Evolutionary conservation across 2,888 invertebrate genomes (phyloP).

Genomic region (Dromius quadrimaculatus): DNA sequence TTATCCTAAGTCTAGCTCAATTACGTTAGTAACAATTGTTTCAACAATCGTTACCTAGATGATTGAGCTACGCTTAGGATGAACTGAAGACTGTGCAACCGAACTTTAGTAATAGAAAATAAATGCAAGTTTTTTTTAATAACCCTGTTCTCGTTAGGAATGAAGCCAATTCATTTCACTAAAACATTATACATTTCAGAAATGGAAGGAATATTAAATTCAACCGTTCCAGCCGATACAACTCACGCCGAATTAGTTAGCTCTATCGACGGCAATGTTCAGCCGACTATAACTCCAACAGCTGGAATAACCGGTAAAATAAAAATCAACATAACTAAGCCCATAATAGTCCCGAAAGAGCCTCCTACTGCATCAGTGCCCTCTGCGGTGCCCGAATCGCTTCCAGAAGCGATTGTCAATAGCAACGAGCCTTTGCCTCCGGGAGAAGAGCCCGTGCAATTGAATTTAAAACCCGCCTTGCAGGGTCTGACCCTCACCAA

Average conservation of each 20-base stretch:
- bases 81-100: too few species aligned
- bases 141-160: too few species aligned
- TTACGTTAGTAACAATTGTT: too few species aligned
- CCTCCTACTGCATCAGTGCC: constrained; percentile 58
- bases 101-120: too few species aligned
- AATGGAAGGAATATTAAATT: constrained; percentile 12
- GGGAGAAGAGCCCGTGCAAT: constrained; percentile 70
- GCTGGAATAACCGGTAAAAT: constrained; percentile 71
- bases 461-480: constrained; percentile 75
- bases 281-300: constrained; percentile 61
- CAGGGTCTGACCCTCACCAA: constrained; percentile 76
- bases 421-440: constrained; percentile 69
- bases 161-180: too few species aligned
- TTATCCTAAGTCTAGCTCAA: too few species aligned
- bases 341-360: constrained; percentile 68
- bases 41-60: too few species aligned
- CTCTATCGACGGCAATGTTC: constrained; percentile 84
- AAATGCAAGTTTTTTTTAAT: too few species aligned
- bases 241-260: constrained; percentile 72
- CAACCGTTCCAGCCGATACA: constrained; percentile 64
- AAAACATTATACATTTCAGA: constrained; percentile 21
- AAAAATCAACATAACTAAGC: constrained; percentile 86
- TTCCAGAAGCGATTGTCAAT: constrained; percentile 24
- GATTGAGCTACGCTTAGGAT: too few species aligned
- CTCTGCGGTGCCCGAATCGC: constrained; percentile 59